Percentiles rank a stretch among this genome's conserved stretches.
phyloP scores from a whole-genome alignment of 1,140 invertebrate species.

The Protaetia brevitarsis region DNA sequence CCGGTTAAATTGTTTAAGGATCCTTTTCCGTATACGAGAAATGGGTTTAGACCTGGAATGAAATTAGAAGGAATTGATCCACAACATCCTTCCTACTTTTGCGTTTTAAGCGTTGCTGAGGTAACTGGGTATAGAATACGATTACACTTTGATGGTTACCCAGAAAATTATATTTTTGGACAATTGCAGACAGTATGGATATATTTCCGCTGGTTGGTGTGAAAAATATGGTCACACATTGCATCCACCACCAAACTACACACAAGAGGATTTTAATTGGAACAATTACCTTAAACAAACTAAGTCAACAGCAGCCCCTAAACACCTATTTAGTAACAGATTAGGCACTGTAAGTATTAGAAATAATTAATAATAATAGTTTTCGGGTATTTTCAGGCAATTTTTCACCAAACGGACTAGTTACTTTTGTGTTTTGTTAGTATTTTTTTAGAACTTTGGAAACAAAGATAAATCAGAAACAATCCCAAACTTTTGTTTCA shows the following conservation, averaged over 20 bases:
- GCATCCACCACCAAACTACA: constrained; percentile 71
- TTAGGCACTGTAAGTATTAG: constrained; percentile 53
- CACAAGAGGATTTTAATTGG: constrained; percentile 72
- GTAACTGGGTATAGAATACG: constrained; percentile 78
- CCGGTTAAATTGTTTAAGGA: constrained; percentile 77
- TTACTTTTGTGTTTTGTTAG: not conserved
- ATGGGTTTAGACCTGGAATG: constrained; percentile 81
- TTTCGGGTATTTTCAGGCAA: not conserved
- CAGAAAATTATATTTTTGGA: constrained; percentile 90
- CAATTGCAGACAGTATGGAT: constrained; percentile 84
- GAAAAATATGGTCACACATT: constrained; percentile 73
- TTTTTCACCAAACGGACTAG: no score
- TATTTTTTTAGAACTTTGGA: no score
- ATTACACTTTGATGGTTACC: constrained; percentile 90
- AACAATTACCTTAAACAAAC: constrained; percentile 76
- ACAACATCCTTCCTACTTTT: constrained; percentile 82
- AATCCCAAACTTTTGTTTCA: no score
- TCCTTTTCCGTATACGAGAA: constrained; percentile 67
- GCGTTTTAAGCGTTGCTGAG: constrained; percentile 83
- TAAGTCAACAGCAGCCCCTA: constrained; percentile 74
- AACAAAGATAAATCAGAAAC: no score
- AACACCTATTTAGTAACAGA: constrained; percentile 69
- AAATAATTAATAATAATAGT: not conserved
- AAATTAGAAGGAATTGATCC: constrained; percentile 93
- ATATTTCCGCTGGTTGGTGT: constrained; percentile 93